Conservation (phyloP, 1,140 invertebrate species). For the Heliconius hewitsoni region DNA sequence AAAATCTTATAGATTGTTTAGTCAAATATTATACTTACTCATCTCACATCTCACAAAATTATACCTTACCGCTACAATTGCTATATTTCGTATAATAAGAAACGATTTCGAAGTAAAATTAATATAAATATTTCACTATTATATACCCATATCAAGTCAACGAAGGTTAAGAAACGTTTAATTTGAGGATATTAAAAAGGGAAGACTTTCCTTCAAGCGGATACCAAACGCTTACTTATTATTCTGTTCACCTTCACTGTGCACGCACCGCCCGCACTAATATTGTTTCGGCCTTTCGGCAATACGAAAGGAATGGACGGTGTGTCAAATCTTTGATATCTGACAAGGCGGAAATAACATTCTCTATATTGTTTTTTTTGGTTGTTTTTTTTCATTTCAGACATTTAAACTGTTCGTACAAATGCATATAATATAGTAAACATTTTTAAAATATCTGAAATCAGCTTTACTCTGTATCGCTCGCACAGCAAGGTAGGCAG, state of each 20-base stretch:
- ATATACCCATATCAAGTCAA: conserved; percentile 8
- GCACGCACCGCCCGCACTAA: conserved; percentile 3
- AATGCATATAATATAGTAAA: neutral
- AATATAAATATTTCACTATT: too few species aligned
- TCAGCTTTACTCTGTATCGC: too few species aligned
- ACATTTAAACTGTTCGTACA: too few species aligned
- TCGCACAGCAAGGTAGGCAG: too few species aligned
- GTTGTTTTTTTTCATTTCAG: neutral
- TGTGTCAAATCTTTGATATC: neutral
- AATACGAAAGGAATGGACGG: conserved; percentile 1
- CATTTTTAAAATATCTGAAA: too few species aligned
- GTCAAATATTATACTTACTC: too few species aligned
- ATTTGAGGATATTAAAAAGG: conserved; percentile 9
- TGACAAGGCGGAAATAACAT: neutral
- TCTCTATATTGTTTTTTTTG: neutral
- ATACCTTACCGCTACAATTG: too few species aligned
- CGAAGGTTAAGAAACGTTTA: neutral
- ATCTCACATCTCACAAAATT: too few species aligned
- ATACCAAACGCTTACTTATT: neutral
- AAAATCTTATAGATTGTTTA: too few species aligned
- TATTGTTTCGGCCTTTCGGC: neutral
- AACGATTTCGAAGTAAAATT: too few species aligned
- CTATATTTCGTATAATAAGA: too few species aligned
- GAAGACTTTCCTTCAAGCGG: conserved; percentile 3
- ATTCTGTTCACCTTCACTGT: conserved; percentile 8